Evolutionary conservation across 92 coral and sea anemone species (phyloP).

Genomic region (Bergia puertoricense): DNA sequence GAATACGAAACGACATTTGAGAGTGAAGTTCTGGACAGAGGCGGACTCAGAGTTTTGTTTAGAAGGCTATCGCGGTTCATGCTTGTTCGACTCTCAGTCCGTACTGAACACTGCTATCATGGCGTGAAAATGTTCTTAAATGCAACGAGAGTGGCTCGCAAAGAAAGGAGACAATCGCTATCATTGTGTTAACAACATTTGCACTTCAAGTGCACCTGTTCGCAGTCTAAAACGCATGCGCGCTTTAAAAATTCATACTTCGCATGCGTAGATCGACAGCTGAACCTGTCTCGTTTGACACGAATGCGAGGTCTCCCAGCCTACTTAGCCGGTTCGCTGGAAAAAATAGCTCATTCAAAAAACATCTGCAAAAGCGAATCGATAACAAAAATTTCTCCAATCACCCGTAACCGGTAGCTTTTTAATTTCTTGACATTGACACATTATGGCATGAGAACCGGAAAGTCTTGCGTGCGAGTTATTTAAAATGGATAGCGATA

Average conservation of each 20-base stretch:
- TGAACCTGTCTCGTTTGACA: conserved; percentile 89
- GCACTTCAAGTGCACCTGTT: conserved; percentile 99
- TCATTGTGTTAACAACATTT: conserved; percentile 99
- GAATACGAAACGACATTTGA: conserved; percentile 93
- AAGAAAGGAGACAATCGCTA: conserved; percentile 99
- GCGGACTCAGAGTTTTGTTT: conserved; percentile 96
- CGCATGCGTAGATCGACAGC: conserved; percentile 96
- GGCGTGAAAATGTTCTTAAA: conserved; percentile 99
- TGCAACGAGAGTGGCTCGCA: conserved; percentile 99
- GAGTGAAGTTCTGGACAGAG: conserved; percentile 82
- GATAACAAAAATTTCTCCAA: conserved; percentile 62
- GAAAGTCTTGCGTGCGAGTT: not conserved
- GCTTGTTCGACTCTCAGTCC: conserved; percentile 81
- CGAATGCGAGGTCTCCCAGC: conserved; percentile 74
- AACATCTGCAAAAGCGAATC: conserved; percentile 76
- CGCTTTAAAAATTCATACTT: conserved; percentile 73
- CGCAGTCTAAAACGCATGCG: conserved; percentile 92
- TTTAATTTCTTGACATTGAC: conserved; percentile 52
- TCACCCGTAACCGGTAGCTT: conserved; percentile 79
- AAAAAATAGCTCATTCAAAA: conserved; percentile 82
- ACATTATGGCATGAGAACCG: conserved; percentile 47
- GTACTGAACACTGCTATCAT: conserved; percentile 94
- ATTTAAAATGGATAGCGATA: conserved; percentile 16
- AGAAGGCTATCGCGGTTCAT: conserved; percentile 98
- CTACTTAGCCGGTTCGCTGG: conserved; percentile 67